A percentile compares a stretch with the other conserved stretches of the same genome.
phyloP scores from a whole-genome alignment of 2,797 vertebrate species.

The Spatula versicolor region DNA sequence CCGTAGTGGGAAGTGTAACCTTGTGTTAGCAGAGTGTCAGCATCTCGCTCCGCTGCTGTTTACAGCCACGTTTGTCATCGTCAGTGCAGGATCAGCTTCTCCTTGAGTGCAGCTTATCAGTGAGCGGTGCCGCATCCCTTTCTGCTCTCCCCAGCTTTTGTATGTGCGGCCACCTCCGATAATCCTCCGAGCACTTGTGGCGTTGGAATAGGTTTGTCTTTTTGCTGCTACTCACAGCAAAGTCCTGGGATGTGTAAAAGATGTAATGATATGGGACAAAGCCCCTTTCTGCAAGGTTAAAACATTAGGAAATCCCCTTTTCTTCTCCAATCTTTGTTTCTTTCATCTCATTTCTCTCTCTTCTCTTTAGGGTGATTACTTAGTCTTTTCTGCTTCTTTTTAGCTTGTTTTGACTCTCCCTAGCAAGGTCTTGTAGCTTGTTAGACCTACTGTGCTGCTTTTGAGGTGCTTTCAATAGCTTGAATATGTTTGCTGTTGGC shows the following conservation, averaged over 20 bases:
- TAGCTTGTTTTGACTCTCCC: not conserved
- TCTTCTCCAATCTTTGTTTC: not conserved
- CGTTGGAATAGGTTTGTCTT: conserved; percentile 11
- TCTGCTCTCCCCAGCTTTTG: not conserved
- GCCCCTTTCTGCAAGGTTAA: not conserved
- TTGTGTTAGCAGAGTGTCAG: conserved; percentile 64
- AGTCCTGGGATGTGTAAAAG: not conserved
- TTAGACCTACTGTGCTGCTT: not conserved
- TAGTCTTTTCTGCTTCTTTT: not conserved
- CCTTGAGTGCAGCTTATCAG: conserved; percentile 66
- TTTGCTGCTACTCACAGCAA: not conserved
- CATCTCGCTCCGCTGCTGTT: conserved; percentile 62
- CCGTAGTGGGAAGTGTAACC: conserved; percentile 58
- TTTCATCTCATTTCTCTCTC: not conserved
- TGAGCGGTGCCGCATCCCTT: not conserved
- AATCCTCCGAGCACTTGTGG: not conserved
- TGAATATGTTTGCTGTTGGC: not conserved
- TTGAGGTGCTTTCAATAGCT: not conserved
- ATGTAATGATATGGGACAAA: not conserved
- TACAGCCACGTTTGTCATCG: conserved; percentile 67
- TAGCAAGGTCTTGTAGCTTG: not conserved
- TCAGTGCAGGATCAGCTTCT: conserved; percentile 51
- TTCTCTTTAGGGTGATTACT: not conserved
- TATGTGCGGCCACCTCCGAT: not conserved
- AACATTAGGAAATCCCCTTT: not conserved